phyloP scores from a whole-genome alignment of 2,888 invertebrate genomes.

The Odontocerum albicorne region DNA sequence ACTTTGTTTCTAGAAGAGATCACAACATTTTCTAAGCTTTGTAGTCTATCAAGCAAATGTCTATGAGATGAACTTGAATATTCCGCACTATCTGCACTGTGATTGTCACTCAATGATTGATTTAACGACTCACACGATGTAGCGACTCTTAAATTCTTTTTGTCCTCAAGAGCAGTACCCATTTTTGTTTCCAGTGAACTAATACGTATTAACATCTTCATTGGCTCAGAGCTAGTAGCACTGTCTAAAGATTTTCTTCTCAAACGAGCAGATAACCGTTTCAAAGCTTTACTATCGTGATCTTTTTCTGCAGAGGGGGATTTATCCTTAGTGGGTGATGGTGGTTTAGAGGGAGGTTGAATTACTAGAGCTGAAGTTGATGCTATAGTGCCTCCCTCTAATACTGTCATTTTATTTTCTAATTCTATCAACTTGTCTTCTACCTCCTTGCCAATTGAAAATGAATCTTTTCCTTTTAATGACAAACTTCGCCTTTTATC shows the following conservation, averaged over 20 bases:
- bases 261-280: conserved; percentile 58
- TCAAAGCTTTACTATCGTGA: conserved; percentile 54
- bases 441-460: conserved; percentile 79
- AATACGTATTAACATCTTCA: conserved; percentile 76
- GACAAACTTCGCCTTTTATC: conserved; percentile 81
- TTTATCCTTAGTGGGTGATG: conserved; percentile 59
- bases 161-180: conserved; percentile 57
- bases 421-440: conserved; percentile 83
- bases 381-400: conserved; percentile 57
- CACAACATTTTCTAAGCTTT: conserved; percentile 63
- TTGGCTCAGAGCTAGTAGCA: conserved; percentile 74
- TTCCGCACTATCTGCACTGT: conserved; percentile 45
- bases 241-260: conserved; percentile 79
- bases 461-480: conserved; percentile 79
- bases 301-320: conserved; percentile 50
- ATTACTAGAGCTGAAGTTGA: conserved; percentile 51
- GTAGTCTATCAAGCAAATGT: conserved; percentile 60
- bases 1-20: conserved; percentile 67
- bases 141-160: conserved; percentile 50
- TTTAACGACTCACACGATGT: conserved; percentile 62
- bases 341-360: conserved; percentile 56
- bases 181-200: conserved; percentile 79
- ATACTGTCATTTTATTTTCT: conserved; percentile 72
- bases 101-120: conserved; percentile 49
- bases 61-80: conserved; percentile 53